A percentile compares a stretch with the other conserved stretches of the same genome.
These are phyloP conservation scores for Odontomachus brunneus DNA, from an alignment of 1,140 invertebrate species.

Conservation along the genomic window DNA sequence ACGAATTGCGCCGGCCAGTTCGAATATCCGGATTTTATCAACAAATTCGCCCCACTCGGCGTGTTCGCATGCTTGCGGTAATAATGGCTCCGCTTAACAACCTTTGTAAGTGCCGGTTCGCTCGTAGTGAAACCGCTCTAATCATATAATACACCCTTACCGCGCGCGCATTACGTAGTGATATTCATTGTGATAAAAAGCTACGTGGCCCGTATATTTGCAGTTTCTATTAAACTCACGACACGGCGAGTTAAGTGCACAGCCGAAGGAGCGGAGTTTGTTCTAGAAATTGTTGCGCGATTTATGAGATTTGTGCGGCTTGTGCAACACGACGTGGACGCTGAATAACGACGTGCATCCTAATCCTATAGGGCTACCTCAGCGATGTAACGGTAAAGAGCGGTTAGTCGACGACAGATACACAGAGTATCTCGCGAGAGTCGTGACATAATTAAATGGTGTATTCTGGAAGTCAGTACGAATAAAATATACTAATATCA, in stretches of 20 bases:
- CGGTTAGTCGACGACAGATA: no score
- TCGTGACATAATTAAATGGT: no score
- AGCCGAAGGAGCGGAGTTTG: constrained; percentile 49
- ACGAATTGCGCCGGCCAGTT: constrained; percentile 5
- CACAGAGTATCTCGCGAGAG: no score
- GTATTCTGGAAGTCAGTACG: no score
- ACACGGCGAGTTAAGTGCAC: constrained; percentile 41
- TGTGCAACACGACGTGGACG: constrained; percentile 12
- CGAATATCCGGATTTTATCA: constrained; percentile 55
- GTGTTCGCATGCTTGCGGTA: constrained; percentile 40
- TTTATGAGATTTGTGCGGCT: constrained; percentile 20
- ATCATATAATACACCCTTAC: constrained; percentile 61
- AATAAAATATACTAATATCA: no score
- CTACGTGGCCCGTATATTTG: constrained; percentile 45
- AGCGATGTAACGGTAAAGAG: no score
- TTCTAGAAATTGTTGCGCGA: constrained; percentile 58
- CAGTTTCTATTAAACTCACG: constrained; percentile 60
- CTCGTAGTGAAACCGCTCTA: constrained; percentile 22
- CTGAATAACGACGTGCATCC: constrained; percentile 5
- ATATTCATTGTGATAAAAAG: constrained; percentile 61
- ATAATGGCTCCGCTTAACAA: constrained; percentile 52
- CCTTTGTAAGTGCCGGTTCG: constrained; percentile 49
- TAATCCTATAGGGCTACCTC: neutral
- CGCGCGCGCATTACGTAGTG: constrained; percentile 49
- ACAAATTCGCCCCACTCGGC: constrained; percentile 34